These are phyloP conservation scores for Leptinotarsa haldemani DNA, from an alignment of 2,888 invertebrate species.

Conservation along the genomic window DNA sequence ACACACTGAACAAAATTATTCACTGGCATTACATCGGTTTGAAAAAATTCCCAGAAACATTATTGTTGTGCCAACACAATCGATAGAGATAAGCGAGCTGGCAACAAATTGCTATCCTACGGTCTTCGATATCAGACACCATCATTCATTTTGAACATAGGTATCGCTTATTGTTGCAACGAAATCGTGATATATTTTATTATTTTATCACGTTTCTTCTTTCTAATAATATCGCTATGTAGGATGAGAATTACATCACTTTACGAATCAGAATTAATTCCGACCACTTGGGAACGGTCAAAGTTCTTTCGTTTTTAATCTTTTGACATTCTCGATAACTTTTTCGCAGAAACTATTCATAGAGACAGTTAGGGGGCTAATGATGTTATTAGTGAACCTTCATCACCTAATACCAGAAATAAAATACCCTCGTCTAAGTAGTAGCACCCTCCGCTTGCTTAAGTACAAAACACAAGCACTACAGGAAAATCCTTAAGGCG, in stretches of 20 bases:
- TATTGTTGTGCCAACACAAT: conserved; percentile 3
- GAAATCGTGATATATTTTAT: conserved; percentile 17
- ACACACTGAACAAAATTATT: neutral
- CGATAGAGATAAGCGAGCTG: conserved; percentile 10
- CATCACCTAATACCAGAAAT: no score
- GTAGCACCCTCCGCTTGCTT: no score
- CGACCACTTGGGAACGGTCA: neutral
- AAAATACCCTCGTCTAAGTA: no score
- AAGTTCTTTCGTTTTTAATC: neutral
- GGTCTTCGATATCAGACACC: neutral
- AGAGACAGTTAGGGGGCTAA: neutral
- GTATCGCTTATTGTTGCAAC: conserved; percentile 7
- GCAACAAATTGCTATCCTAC: conserved; percentile 17
- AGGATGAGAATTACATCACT: conserved; percentile 4
- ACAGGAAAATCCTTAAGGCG: no score
- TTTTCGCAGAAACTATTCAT: neutral
- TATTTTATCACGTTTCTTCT: neutral
- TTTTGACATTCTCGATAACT: neutral
- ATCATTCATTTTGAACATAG: conserved; percentile 5
- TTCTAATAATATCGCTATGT: conserved; percentile 12
- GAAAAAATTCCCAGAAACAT: neutral
- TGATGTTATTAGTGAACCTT: no score
- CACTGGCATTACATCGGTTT: neutral
- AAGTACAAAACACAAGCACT: no score
- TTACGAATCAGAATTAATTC: neutral